A percentile compares a stretch with the other conserved stretches of the same genome.
These are phyloP conservation scores for Synanthedon tipuliformis DNA, from an alignment of 2,888 invertebrate species.

Conservation along the genomic window DNA sequence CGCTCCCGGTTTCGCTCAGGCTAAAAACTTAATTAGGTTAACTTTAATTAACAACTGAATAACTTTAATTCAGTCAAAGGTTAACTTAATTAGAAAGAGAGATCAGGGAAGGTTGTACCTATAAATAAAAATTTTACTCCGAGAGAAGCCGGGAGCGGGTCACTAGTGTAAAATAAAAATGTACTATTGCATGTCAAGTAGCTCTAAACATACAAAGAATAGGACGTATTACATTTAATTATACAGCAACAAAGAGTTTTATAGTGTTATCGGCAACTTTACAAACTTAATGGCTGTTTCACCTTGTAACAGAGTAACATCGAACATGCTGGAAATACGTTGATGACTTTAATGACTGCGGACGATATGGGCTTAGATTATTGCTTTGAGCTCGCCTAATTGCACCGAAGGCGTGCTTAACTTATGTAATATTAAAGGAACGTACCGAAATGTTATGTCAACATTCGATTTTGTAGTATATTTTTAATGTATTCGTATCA, in stretches of 20 bases:
- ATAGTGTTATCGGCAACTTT: constrained; percentile 12
- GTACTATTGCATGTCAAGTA: constrained; percentile 36
- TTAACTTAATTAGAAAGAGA: no score
- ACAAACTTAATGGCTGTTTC: constrained; percentile 6
- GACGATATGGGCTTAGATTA: constrained; percentile 19
- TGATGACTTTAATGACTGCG: constrained; percentile 23
- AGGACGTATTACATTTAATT: constrained; percentile 56
- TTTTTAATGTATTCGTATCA: no score
- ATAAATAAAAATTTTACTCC: no score
- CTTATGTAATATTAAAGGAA: not conserved
- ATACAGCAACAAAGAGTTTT: constrained; percentile 24
- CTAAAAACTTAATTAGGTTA: no score
- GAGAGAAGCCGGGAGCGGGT: no score
- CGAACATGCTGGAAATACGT: constrained; percentile 24
- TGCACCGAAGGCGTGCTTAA: not conserved
- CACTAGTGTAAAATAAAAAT: no score
- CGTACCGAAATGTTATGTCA: no score
- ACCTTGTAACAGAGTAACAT: constrained; percentile 29
- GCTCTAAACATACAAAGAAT: constrained; percentile 42
- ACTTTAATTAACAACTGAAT: no score
- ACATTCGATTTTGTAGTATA: no score
- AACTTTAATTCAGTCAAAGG: no score
- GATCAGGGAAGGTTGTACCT: no score
- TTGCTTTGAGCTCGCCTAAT: constrained; percentile 5
- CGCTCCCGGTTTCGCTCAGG: no score